Conservation (phyloP, 2,888 invertebrate genomes). For the Schizaphis graminum region DNA sequence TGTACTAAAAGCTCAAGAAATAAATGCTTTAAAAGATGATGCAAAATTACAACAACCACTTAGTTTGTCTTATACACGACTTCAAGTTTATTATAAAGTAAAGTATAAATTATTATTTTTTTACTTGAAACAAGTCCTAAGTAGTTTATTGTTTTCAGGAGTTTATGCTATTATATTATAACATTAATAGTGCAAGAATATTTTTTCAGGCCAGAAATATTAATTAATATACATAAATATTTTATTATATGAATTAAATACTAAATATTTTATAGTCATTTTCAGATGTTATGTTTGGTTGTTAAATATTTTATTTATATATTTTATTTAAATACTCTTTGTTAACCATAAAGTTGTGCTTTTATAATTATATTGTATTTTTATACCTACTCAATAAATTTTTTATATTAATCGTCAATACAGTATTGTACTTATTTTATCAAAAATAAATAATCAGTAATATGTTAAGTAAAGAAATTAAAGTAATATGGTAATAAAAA, state of each 20-base stretch:
- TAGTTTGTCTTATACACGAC: conserved; percentile 87
- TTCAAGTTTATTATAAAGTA: conserved; percentile 79
- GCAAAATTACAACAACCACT: conserved; percentile 93
- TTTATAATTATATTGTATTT: conserved; percentile 10
- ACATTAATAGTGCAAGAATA: conserved; percentile 93
- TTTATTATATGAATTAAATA: neutral
- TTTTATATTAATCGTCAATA: neutral
- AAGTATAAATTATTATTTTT: conserved; percentile 59
- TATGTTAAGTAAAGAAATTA: neutral
- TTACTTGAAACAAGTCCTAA: neutral
- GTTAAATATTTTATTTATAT: neutral
- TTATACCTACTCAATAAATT: neutral
- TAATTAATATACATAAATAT: neutral
- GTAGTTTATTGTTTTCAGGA: conserved; percentile 72
- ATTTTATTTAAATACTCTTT: neutral
- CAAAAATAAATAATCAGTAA: neutral
- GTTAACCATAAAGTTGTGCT: neutral
- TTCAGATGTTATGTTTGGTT: neutral
- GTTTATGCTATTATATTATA: conserved; percentile 91
- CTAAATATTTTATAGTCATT: neutral
- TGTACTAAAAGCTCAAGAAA: conserved; percentile 71
- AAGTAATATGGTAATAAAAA: neutral
- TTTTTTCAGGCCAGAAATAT: conserved; percentile 79
- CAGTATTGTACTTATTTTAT: neutral
- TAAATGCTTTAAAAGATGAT: conserved; percentile 75